A percentile compares a stretch with the other conserved stretches of the same genome.
These are phyloP conservation scores for Drosophila yakuba DNA, from an alignment of 1,140 invertebrate genomes.

Conservation along the genomic window DNA sequence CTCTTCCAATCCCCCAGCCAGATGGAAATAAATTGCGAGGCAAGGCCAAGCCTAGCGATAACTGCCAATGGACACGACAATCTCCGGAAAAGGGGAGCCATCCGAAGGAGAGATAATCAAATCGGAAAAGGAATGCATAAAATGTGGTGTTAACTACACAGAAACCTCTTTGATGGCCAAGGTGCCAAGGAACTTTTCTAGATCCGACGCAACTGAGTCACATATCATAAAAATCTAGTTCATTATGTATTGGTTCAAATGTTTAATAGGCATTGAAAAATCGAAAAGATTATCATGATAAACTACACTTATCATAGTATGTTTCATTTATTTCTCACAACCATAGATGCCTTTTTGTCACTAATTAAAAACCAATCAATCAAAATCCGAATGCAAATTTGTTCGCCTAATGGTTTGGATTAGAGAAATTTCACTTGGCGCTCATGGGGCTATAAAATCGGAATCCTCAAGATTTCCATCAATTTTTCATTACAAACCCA, in stretches of 20 bases:
- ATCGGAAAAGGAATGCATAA: conserved; percentile 42
- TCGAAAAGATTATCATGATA: too few species aligned
- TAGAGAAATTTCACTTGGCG: conserved; percentile 5
- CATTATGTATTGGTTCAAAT: neutral
- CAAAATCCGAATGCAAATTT: neutral
- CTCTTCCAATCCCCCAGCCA: conserved; percentile 10
- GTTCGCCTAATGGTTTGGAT: neutral
- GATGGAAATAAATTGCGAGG: conserved; percentile 58
- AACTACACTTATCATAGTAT: too few species aligned
- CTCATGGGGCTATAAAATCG: neutral
- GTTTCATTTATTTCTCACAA: neutral
- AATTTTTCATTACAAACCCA: conserved; percentile 11
- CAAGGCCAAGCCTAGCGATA: conserved; percentile 72
- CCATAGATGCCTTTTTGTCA: neutral
- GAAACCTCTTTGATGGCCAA: neutral
- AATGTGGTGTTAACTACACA: conserved; percentile 23
- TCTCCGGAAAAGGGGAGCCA: conserved; percentile 31
- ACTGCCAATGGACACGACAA: conserved; percentile 72
- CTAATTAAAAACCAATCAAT: neutral
- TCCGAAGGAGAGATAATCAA: conserved; percentile 33
- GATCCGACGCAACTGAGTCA: conserved; percentile 10
- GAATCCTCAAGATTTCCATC: conserved; percentile 11
- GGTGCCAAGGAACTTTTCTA: neutral
- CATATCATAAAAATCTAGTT: neutral
- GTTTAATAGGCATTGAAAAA: too few species aligned